Percentiles rank a stretch among this genome's conserved stretches.
Evolutionary conservation across 1,140 invertebrate species (phyloP).

Genomic region (Megalopta genalis): DNA sequence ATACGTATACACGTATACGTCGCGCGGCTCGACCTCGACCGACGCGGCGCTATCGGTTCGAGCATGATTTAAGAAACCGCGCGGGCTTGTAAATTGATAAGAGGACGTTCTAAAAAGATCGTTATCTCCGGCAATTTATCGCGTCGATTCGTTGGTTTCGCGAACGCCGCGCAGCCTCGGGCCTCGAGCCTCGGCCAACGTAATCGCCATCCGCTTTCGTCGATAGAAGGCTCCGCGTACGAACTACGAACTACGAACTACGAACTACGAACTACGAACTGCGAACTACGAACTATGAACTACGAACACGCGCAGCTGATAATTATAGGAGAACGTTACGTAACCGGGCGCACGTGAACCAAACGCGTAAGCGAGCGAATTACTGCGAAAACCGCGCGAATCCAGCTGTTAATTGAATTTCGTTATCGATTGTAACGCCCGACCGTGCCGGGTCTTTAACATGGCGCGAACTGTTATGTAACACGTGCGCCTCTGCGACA

Average conservation of each 20-base stretch:
- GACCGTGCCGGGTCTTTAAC: constrained; percentile 39
- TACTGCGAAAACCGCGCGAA: constrained; percentile 16
- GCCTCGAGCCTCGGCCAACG: no score
- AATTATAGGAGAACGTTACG: not conserved
- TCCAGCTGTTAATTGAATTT: constrained; percentile 41
- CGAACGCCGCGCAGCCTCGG: no score
- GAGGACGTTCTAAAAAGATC: no score
- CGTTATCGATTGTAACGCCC: constrained; percentile 37
- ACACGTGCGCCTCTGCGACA: constrained; percentile 30
- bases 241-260: no score
- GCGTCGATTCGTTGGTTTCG: not conserved
- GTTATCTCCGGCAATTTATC: no score
- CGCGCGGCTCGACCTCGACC: no score
- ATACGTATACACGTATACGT: no score
- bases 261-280: no score
- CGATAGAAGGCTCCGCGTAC: not conserved
- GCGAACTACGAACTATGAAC: no score
- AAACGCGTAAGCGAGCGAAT: not conserved
- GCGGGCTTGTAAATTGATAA: no score
- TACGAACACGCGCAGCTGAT: not conserved
- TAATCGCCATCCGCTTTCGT: not conserved
- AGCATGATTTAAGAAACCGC: not conserved
- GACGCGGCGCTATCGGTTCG: not conserved
- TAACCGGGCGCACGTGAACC: not conserved
- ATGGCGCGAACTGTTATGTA: constrained; percentile 45